Evolutionary conservation across 2,888 invertebrate species (phyloP), one percentile per base, ranked within the genome.

Genomic region (Nymphalis urticae): DNA sequence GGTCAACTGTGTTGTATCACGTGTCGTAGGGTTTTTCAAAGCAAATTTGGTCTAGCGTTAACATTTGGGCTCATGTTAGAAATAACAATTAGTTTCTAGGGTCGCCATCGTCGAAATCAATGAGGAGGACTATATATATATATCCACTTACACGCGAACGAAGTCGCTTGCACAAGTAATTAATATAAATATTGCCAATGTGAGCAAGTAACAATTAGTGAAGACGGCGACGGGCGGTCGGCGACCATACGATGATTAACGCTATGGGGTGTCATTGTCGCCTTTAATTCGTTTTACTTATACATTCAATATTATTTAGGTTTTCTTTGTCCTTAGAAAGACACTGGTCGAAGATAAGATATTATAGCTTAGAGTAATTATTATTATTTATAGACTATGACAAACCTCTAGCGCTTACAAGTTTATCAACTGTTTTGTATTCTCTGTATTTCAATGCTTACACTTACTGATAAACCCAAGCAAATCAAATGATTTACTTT

Each of bases 211-310:
- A 53, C 66, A 67, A 72, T 72, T 68, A 68, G 68, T 61, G 51
- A 32, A 54, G 71, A 50, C 62, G 50, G 36, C 64, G 51, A 66
- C 70, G 64, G 71, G 71, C 50, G 66, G 69, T 58, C 66, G 68
- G 60, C 51, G 69, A 54, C 48, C 36, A 58, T 56, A 17, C 50
- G 48, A 71, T 65, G 67, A 73, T 72, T 73, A 73, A 62, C 71
- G 27, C 73, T n/a, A n/a, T 63, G 64, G 74, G 73, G 24, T 48
- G 47, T 60, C 64, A 62, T 48, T 62, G 59, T 62, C 62, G 48
- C 54, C 48, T 36, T 8, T 66, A 24, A 56, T 65, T 68, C 60
- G 56, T 63, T 64, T 47, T 66, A 48, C 56, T 63, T 64, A 72
- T 70, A 66, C 64, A 68, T 68, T 56, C 51, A 64, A 66, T 61